Evolutionary conservation across 1,140 invertebrate species (phyloP).

Genomic region (Anastrepha ludens): DNA sequence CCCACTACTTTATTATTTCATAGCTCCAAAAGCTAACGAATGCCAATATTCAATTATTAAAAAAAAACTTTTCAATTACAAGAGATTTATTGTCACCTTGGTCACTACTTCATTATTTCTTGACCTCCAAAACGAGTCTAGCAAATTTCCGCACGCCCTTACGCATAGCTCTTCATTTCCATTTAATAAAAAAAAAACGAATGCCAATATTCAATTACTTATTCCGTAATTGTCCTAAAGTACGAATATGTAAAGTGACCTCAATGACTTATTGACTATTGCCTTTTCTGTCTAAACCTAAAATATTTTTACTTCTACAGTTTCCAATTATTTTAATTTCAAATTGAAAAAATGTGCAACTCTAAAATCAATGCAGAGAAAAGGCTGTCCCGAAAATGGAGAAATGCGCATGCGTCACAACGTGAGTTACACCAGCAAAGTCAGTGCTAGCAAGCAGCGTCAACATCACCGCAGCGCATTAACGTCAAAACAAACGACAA

Average conservation of each 20-base stretch:
- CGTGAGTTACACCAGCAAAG: background rate
- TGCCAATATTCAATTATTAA: background rate
- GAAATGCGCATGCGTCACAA: conserved; percentile 46
- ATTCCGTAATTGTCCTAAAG: conserved; percentile 26
- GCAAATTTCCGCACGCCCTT: background rate
- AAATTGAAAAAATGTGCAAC: background rate
- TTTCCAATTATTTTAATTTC: background rate
- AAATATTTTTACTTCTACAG: background rate
- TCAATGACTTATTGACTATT: conserved; percentile 9
- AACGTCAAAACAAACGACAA: conserved; percentile 37
- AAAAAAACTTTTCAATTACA: background rate
- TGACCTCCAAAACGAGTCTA: background rate
- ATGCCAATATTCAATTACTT: background rate
- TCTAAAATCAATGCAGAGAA: conserved; percentile 10
- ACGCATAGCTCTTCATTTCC: background rate
- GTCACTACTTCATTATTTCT: background rate
- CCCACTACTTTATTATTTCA: background rate
- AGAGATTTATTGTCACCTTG: background rate
- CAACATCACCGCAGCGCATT: conserved; percentile 16
- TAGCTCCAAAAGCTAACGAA: background rate
- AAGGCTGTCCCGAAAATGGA: background rate
- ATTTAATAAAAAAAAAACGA: background rate
- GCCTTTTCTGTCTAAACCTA: background rate
- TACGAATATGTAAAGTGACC: background rate
- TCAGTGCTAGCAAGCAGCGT: background rate